Evolutionary conservation across 1,140 invertebrate species (phyloP).

Genomic region (Zaprionus inermis): DNA sequence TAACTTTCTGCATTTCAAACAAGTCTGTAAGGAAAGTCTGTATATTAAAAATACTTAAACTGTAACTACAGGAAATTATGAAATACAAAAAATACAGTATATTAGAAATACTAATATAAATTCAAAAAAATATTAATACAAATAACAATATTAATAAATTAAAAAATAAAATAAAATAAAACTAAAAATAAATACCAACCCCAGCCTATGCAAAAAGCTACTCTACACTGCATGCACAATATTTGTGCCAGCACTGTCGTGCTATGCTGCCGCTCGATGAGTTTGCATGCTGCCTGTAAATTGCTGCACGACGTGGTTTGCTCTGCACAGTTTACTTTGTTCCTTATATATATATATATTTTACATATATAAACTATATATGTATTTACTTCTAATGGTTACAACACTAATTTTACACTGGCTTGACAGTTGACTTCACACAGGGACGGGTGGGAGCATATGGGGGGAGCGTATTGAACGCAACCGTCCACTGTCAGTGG

Average conservation of each 20-base stretch:
- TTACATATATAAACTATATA: constrained; percentile 11
- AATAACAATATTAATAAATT: too few species aligned
- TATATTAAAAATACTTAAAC: too few species aligned
- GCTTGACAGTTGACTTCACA: constrained; percentile 69
- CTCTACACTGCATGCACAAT: constrained; percentile 15
- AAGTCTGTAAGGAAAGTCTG: too few species aligned
- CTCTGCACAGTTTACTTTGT: constrained; percentile 38
- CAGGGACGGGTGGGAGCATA: background rate
- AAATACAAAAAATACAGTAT: too few species aligned
- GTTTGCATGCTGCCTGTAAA: constrained; percentile 60
- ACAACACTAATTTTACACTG: constrained; percentile 72
- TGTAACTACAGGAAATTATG: background rate
- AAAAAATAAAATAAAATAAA: too few species aligned
- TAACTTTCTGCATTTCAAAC: too few species aligned
- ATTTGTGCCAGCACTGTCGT: constrained; percentile 30
- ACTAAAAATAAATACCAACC: background rate
- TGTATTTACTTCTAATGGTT: constrained; percentile 49
- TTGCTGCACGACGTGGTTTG: constrained; percentile 65
- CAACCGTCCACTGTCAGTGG: constrained; percentile 13
- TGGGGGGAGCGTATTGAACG: background rate
- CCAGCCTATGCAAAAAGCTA: constrained; percentile 8
- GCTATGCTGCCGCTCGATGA: constrained; percentile 28
- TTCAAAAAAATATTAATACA: background rate
- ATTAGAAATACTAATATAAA: background rate
- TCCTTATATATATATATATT: constrained; percentile 10